phyloP scores from a whole-genome alignment of 1,140 invertebrate species.

The Carposina sasakii region DNA sequence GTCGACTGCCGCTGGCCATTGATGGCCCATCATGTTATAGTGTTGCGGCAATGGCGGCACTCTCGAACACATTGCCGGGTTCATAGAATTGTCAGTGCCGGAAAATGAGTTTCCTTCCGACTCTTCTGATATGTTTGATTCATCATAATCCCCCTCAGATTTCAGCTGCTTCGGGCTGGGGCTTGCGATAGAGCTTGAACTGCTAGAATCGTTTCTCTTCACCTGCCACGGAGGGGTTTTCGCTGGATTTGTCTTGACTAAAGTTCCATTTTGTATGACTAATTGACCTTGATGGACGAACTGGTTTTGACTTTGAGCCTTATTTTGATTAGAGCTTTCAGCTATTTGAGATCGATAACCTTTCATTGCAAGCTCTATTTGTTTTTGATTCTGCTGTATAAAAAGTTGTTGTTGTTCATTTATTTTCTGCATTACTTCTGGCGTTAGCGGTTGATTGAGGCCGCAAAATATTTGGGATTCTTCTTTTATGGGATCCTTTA shows the following conservation, averaged over 20 bases:
- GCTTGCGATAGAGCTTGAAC: conserved; percentile 35
- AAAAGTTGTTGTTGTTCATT: conserved; percentile 75
- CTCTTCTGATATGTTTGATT: conserved; percentile 43
- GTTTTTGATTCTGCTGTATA: conserved; percentile 72
- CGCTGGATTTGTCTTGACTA: conserved; percentile 63
- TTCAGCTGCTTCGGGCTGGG: conserved; percentile 50
- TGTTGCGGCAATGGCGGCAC: conserved; percentile 83
- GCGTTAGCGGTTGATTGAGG: conserved; percentile 63
- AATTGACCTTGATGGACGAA: conserved; percentile 61
- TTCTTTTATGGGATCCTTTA: conserved; percentile 36
- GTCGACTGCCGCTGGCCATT: conserved; percentile 72
- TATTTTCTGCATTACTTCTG: conserved; percentile 74
- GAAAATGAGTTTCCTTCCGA: conserved; percentile 38
- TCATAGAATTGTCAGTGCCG: conserved; percentile 41
- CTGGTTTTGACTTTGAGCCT: conserved; percentile 43
- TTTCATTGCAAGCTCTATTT: conserved; percentile 71
- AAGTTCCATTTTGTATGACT: conserved; percentile 63
- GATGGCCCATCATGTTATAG: conserved; percentile 74
- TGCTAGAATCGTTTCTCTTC: conserved; percentile 52
- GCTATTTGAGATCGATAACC: conserved; percentile 64
- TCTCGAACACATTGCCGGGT: conserved; percentile 74
- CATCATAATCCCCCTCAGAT: conserved; percentile 52
- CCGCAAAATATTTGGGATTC: conserved; percentile 63
- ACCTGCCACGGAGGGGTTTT: conserved; percentile 79
- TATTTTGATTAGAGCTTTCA: conserved; percentile 49